A percentile compares a stretch with the other conserved stretches of the same genome.
phyloP scores from a whole-genome alignment of 2,113 vertebrate genomes.

The Phrynocephalus versicolor region DNA sequence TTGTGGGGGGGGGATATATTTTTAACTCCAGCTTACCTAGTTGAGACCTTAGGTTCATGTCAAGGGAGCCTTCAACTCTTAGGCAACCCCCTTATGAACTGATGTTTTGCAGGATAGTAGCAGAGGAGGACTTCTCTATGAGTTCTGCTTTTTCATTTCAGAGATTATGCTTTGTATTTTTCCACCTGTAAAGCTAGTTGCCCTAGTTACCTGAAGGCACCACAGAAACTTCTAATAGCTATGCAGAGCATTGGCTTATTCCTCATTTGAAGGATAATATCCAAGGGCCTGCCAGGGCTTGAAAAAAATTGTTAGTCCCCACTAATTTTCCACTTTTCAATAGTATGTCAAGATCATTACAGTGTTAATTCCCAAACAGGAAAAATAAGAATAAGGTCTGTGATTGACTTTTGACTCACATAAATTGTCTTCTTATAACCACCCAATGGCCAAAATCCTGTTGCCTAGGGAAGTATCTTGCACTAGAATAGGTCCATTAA shows the following conservation, averaged over 20 bases:
- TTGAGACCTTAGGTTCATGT: background rate
- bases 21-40: background rate
- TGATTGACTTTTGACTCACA: background rate
- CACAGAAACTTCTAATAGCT: constrained; percentile 10
- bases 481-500: too few species aligned
- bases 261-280: constrained; percentile 1
- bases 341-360: background rate
- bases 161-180: background rate
- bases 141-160: background rate
- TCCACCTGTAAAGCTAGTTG: background rate
- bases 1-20: too few species aligned
- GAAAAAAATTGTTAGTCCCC: background rate
- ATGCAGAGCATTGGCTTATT: background rate
- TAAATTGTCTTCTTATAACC: background rate
- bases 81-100: background rate
- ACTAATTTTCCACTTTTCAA: background rate
- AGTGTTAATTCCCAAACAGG: background rate
- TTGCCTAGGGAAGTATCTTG: too few species aligned
- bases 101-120: background rate
- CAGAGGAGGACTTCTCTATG: background rate
- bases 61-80: background rate
- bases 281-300: constrained; percentile 12
- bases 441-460: background rate
- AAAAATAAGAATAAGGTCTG: background rate
- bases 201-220: constrained; percentile 8